Percentiles rank a stretch among this genome's conserved stretches.
phyloP scores from a whole-genome alignment of 2,113 vertebrate species.

The Peromyscus leucopus region DNA sequence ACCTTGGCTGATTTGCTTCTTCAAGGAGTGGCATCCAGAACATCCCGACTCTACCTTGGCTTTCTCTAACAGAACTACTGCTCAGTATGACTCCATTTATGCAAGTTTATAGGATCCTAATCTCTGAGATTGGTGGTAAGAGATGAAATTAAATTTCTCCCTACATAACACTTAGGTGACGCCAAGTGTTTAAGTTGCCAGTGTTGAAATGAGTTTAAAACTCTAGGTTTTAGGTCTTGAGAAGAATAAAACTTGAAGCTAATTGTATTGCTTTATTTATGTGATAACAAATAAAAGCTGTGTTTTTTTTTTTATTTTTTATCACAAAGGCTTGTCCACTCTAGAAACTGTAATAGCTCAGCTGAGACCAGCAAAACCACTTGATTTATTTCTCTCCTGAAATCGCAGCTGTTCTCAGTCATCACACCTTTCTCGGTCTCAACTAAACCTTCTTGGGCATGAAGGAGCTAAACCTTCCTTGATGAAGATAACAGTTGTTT shows the following conservation, averaged over 20 bases:
- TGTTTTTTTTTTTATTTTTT: neutral
- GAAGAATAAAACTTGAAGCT: conserved; percentile 48
- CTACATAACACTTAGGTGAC: neutral
- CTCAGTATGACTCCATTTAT: neutral
- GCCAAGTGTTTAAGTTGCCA: neutral
- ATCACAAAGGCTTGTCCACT: neutral
- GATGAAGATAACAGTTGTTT: neutral
- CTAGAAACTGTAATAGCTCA: neutral
- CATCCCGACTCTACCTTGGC: too few species aligned
- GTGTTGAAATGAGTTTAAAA: conserved; percentile 4
- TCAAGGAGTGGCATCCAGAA: too few species aligned
- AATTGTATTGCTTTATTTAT: neutral
- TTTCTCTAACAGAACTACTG: neutral
- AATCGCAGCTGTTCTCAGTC: neutral
- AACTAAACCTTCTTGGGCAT: too few species aligned
- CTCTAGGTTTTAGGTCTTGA: neutral
- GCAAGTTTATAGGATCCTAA: neutral
- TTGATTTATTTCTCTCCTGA: neutral
- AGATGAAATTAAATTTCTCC: neutral
- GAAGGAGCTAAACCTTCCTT: neutral
- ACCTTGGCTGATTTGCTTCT: neutral
- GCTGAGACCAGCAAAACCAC: neutral
- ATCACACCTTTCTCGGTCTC: neutral
- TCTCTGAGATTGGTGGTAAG: neutral
- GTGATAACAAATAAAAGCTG: neutral